Conservation (phyloP, 2,888 invertebrate genomes). For the Conomelus anceps region DNA sequence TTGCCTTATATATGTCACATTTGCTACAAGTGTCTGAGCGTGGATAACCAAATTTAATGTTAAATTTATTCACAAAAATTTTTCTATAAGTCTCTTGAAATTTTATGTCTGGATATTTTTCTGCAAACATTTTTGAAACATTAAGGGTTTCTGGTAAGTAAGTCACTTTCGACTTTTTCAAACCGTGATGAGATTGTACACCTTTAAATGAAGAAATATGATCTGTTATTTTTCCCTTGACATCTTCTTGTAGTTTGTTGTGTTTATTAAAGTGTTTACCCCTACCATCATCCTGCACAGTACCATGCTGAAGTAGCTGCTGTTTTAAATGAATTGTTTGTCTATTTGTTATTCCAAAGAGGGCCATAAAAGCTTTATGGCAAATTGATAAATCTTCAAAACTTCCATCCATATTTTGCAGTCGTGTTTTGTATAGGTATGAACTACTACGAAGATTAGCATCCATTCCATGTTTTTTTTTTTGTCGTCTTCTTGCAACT, state of each 20-base stretch:
- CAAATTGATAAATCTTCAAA: not conserved
- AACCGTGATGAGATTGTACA: not conserved
- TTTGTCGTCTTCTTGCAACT: not conserved
- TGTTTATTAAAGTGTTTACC: not conserved
- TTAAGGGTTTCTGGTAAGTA: not conserved
- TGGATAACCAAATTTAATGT: not conserved
- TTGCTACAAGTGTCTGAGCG: not conserved
- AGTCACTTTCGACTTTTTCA: not conserved
- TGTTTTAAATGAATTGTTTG: not conserved
- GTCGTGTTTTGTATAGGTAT: not conserved
- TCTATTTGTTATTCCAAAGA: not conserved
- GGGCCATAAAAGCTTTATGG: not conserved
- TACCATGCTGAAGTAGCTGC: not conserved
- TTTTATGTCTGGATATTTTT: not conserved
- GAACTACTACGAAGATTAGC: not conserved
- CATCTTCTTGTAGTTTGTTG: not conserved
- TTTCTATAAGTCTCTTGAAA: not conserved
- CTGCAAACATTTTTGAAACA: not conserved
- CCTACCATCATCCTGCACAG: not conserved
- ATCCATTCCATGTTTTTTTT: not conserved
- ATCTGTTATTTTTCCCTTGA: not conserved
- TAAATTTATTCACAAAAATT: not conserved
- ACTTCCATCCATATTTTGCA: not conserved
- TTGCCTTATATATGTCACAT: not conserved
- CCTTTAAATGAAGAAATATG: not conserved